These are phyloP conservation scores for Laspeyria flexula DNA, from an alignment of 2,888 invertebrate genomes.

Conservation along the genomic window DNA sequence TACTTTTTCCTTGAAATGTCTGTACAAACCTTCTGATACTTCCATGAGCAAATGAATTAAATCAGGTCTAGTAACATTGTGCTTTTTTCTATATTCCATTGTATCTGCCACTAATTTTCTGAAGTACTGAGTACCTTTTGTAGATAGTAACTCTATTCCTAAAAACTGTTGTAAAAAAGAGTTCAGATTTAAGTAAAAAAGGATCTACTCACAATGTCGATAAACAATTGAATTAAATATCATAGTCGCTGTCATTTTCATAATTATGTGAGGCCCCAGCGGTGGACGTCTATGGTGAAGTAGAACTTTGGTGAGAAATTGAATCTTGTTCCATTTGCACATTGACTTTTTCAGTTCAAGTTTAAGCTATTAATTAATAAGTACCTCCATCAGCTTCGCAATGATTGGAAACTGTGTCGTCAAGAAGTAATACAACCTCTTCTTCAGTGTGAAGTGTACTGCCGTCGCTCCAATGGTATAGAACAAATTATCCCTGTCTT, in stretches of 20 bases:
- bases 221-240: too few species aligned
- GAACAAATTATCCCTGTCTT: slow-evolving; percentile 79
- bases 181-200: too few species aligned
- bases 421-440: neutral
- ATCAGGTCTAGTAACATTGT: neutral
- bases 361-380: too few species aligned
- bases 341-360: too few species aligned
- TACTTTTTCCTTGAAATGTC: too few species aligned
- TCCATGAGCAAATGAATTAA: slow-evolving; percentile 74
- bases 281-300: too few species aligned
- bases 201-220: too few species aligned
- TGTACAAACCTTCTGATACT: slow-evolving; percentile 53
- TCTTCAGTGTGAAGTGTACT: neutral
- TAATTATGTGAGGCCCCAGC: too few species aligned
- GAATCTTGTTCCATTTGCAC: too few species aligned
- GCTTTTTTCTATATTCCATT: neutral
- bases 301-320: too few species aligned
- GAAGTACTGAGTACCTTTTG: neutral
- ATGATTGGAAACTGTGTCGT: too few species aligned
- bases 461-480: slow-evolving; percentile 51
- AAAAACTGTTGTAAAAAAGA: neutral
- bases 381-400: neutral
- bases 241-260: too few species aligned
- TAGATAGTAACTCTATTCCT: neutral
- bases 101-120: neutral